Percentiles rank a stretch among this genome's conserved stretches.
Conservation (phyloP, 2,888 invertebrate species). For the Apamea monoglypha region DNA sequence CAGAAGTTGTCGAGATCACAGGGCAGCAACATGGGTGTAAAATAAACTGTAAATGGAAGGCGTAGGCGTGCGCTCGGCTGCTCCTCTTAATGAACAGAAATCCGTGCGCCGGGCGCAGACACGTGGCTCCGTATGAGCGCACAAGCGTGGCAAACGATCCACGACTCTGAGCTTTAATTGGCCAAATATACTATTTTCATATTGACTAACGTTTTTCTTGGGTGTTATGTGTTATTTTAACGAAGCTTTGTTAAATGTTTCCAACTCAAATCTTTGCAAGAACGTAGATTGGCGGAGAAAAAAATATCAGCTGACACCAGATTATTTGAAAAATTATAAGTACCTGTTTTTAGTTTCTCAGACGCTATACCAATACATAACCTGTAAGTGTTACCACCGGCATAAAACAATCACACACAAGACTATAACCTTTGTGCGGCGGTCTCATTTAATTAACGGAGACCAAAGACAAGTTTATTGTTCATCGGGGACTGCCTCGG, state of each 20-base stretch:
- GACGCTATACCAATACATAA: not conserved
- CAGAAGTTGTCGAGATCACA: not conserved
- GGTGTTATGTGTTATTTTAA: not conserved
- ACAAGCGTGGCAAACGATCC: not conserved
- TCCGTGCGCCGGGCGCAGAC: not conserved
- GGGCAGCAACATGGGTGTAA: not conserved
- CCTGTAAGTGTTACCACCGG: not conserved
- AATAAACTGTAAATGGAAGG: constrained; percentile 14
- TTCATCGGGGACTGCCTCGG: constrained; percentile 21
- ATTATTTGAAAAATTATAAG: not conserved
- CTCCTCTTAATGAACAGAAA: constrained; percentile 33
- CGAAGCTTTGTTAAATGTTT: not conserved
- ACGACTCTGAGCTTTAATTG: constrained; percentile 7
- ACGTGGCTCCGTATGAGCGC: not conserved
- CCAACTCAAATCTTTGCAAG: too few relatives aligned
- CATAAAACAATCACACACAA: constrained; percentile 22
- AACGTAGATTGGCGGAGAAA: too few relatives aligned
- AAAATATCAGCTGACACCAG: not conserved
- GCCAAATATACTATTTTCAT: not conserved
- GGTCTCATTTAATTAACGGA: constrained; percentile 44
- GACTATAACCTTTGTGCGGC: constrained; percentile 9
- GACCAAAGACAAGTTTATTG: constrained; percentile 46
- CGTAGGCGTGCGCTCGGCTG: constrained; percentile 5
- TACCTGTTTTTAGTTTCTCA: not conserved
- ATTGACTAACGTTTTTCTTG: not conserved